Base-by-base conservation (phyloP, 2,888 invertebrate genomes). In the Strigamia maritima region DNA sequence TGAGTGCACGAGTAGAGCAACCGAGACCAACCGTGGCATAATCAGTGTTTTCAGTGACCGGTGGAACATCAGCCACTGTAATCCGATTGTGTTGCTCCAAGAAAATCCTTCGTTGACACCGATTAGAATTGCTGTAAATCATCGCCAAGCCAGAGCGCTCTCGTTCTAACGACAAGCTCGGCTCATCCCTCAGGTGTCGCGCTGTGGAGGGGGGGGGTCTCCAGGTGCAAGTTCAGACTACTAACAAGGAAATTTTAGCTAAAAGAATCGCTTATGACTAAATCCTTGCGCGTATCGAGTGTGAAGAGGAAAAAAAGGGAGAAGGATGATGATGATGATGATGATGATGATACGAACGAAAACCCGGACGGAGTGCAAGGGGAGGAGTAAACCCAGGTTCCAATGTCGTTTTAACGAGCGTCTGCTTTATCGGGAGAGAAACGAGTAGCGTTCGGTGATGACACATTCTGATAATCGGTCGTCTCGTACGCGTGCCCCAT, bases 101-200 rank as follows among this genome's bases (percentile, higher is more conserved):
- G 60, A 60, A 60, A 60, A 60, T 60, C 60, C 60, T 60, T 60
- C 60, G 60, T 60, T 60, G 60, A 60, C 60, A 60, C 60, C 60
- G 60, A 60, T 60, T 60, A 60, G 60, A 60, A 60, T 60, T 60
- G 60, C 60, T 60, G 60, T 60, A 60, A 60, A 60, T 60, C 60
- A 60, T 60, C 60, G 60, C 60, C 60, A 60, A 60, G 60, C 60
- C 60, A 60, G 60, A 60, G 19, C 60, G 22, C 60, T 24, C 60
- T 60, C 60, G 60, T 22, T 60, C 19, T 60, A 60, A 60, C 60
- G 22, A 60, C 60, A 6, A 60, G 10, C 24, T 60, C 60, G 22
- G 10, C 24, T 60, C 60, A 60, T 60, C 60, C 14, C 60, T 60
- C 60, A 60, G 60, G 60, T 60, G 60, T 60, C 60, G 60, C 22